Conservation (phyloP, 2,888 invertebrate genomes). For the Trachelus iudaicus region DNA sequence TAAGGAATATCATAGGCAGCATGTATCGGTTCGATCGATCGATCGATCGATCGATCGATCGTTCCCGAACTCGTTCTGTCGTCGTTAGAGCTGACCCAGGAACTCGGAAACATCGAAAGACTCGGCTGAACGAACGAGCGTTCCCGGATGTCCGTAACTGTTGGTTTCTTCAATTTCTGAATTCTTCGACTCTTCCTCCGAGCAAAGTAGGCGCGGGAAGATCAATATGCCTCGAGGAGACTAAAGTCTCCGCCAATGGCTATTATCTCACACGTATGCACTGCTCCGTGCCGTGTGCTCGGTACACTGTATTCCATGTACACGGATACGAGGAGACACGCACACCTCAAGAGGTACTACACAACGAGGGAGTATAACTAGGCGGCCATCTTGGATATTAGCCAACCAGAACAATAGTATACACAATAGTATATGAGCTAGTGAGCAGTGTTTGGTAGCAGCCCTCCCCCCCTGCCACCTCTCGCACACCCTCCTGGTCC, state of each 20-base stretch:
- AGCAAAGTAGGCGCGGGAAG: conserved; percentile 1
- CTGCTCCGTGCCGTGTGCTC: conserved; percentile 36
- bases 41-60: neutral
- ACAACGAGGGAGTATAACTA: conserved; percentile 50
- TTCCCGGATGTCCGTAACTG: neutral
- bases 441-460: conserved; percentile 55
- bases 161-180: neutral
- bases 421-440: conserved; percentile 60
- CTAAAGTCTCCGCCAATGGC: conserved; percentile 54
- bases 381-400: conserved; percentile 65
- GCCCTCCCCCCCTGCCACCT: conserved; percentile 24
- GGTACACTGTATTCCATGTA: conserved; percentile 47
- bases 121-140: neutral
- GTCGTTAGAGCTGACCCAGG: neutral
- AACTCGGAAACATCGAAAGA: neutral
- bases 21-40: neutral
- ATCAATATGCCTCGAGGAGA: conserved; percentile 28
- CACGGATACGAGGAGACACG: conserved; percentile 36
- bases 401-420: conserved; percentile 65
- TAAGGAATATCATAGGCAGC: neutral
- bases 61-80: neutral
- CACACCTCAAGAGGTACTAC: conserved; percentile 3
- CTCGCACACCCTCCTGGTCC: conserved; percentile 17
- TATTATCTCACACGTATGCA: conserved; percentile 53
- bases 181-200: neutral